Evolutionary conservation across 2,797 vertebrate species (phyloP).

Genomic region (Tinamus major): DNA sequence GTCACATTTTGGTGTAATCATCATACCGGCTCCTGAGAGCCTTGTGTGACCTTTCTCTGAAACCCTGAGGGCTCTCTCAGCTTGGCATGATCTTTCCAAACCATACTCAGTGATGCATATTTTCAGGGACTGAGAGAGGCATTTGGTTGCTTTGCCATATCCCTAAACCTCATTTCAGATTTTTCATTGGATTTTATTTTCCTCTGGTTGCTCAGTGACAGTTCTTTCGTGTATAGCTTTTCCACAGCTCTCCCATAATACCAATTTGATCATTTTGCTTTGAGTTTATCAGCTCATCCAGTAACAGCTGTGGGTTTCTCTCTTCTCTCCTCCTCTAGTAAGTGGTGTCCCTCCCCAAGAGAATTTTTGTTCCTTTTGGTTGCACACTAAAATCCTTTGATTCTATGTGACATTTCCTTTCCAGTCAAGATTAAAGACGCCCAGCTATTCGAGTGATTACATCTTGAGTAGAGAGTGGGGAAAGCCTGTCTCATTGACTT

Average conservation of each 20-base stretch:
- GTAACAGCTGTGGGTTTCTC: neutral
- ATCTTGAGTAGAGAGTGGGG: neutral
- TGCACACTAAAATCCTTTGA: conserved; percentile 47
- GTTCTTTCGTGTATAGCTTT: neutral
- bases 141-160: neutral
- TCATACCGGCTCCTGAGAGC: neutral
- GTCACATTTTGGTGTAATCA: accelerated
- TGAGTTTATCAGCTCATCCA: conserved; percentile 32
- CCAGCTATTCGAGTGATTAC: neutral
- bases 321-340: neutral
- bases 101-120: neutral
- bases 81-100: neutral
- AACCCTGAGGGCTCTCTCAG: accelerated
- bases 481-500: conserved; percentile 26
- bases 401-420: conserved; percentile 2
- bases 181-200: conserved; percentile 15
- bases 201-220: neutral
- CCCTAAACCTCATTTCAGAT: conserved; percentile 22
- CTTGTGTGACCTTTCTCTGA: neutral
- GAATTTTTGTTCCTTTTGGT: conserved; percentile 41
- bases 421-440: conserved; percentile 28
- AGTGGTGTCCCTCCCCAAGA: neutral
- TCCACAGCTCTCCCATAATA: neutral
- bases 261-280: conserved; percentile 31
- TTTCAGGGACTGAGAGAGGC: neutral